These are phyloP conservation scores for Hydractinia echinata DNA, from an alignment of 30 jellyfish, hydroid and myxozoan species.

Conservation along the genomic window DNA sequence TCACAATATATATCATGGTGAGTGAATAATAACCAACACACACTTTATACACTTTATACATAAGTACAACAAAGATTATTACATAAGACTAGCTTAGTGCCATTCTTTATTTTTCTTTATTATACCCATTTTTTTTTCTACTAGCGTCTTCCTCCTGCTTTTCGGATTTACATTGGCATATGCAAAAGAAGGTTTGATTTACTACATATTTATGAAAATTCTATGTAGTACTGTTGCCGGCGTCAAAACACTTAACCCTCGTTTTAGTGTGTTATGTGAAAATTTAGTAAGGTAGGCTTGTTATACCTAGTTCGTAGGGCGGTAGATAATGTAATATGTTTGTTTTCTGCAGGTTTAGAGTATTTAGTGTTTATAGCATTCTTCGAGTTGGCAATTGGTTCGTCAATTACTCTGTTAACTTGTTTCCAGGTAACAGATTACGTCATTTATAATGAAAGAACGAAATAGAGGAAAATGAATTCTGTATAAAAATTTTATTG, in stretches of 20 bases:
- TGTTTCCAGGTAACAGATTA: constrained; percentile 5
- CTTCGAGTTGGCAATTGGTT: constrained; percentile 12
- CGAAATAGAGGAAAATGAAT: not conserved
- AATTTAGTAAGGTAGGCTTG: too few relatives aligned
- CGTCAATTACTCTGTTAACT: constrained; percentile 1
- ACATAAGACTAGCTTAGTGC: not conserved
- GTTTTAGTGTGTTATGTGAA: not conserved
- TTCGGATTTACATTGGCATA: constrained; percentile 8
- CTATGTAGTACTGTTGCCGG: too few relatives aligned
- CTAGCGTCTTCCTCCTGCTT: constrained; percentile 9
- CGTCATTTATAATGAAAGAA: too few relatives aligned
- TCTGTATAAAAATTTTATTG: not conserved
- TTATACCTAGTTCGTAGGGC: not conserved
- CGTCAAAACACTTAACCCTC: not conserved
- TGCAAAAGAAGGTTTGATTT: constrained; percentile 10
- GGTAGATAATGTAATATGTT: not conserved
- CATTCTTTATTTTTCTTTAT: not conserved
- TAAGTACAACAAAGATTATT: not conserved
- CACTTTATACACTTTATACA: not conserved
- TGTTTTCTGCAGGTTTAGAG: constrained; percentile 11
- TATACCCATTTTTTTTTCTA: not conserved
- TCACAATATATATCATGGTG: constrained; percentile 29
- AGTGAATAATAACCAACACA: not conserved
- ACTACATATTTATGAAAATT: not conserved
- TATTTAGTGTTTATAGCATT: constrained; percentile 8